Conservation (phyloP, 2,113 vertebrate species). For the Brienomyrus brachyistius region DNA sequence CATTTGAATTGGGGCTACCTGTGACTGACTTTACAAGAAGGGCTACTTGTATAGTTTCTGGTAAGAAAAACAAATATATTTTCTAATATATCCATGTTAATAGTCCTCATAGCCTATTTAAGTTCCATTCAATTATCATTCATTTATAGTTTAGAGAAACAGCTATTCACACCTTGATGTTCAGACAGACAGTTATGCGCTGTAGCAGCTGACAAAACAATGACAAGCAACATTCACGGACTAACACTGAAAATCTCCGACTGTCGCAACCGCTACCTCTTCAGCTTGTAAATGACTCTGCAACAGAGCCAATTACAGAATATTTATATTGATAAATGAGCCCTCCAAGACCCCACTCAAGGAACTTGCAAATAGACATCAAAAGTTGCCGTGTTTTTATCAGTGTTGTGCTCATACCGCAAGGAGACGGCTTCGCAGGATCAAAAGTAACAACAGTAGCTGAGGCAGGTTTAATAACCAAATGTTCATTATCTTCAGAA, state of each 20-base stretch:
- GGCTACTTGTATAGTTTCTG: background rate
- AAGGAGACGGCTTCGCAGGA: background rate
- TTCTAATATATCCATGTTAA: background rate
- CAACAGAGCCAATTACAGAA: constrained; percentile 3
- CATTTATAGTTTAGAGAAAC: background rate
- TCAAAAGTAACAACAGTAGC: background rate
- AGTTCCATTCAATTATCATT: background rate
- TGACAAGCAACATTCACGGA: background rate
- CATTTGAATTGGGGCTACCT: background rate
- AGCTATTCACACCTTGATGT: constrained; percentile 6
- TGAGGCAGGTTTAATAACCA: constrained; percentile 1
- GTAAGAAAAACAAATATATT: background rate
- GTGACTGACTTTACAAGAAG: background rate
- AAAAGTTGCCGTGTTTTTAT: background rate
- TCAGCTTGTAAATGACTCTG: background rate
- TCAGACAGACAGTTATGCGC: background rate
- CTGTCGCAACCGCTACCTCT: background rate
- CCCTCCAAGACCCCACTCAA: background rate
- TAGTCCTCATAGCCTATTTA: background rate
- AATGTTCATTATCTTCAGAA: constrained; percentile 11
- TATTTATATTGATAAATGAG: constrained; percentile 11
- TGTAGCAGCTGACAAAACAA: background rate
- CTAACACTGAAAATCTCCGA: background rate
- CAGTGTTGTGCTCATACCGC: background rate
- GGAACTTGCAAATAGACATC: constrained; percentile 12